phyloP scores from a whole-genome alignment of 2,797 vertebrate genomes.

The Cetoscarus ocellatus region DNA sequence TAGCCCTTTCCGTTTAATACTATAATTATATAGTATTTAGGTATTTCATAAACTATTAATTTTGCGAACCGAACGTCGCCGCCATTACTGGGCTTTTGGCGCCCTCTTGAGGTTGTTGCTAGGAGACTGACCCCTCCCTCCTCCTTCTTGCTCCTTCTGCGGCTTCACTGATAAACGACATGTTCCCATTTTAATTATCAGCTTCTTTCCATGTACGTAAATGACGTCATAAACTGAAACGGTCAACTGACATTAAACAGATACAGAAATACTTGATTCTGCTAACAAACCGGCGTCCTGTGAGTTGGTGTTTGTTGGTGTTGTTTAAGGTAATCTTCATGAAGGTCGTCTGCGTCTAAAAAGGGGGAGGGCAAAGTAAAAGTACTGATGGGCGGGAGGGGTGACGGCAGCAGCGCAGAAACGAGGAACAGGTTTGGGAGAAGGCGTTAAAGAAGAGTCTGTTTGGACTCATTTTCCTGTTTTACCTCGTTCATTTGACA shows the following conservation, averaged over 20 bases:
- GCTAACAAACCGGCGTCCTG: background rate
- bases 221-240: too few relatives aligned
- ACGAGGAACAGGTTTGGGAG: slow-evolving; percentile 15
- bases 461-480: background rate
- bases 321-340: background rate
- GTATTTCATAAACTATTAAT: background rate
- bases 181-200: background rate
- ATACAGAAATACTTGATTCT: too few relatives aligned
- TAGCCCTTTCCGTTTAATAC: too few relatives aligned
- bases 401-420: background rate
- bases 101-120: slow-evolving; percentile 33
- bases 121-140: background rate
- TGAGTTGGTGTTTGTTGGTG: accelerated
- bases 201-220: too few relatives aligned
- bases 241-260: too few relatives aligned
- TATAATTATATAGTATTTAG: too few relatives aligned
- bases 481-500: accelerated
- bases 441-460: background rate
- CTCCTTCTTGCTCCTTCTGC: background rate
- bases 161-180: background rate
- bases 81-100: background rate
- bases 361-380: slow-evolving; percentile 42
- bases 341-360: background rate
- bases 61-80: background rate
- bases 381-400: slow-evolving; percentile 17